phyloP scores from a whole-genome alignment of 1,140 invertebrate species.

The Drosophila yakuba region DNA sequence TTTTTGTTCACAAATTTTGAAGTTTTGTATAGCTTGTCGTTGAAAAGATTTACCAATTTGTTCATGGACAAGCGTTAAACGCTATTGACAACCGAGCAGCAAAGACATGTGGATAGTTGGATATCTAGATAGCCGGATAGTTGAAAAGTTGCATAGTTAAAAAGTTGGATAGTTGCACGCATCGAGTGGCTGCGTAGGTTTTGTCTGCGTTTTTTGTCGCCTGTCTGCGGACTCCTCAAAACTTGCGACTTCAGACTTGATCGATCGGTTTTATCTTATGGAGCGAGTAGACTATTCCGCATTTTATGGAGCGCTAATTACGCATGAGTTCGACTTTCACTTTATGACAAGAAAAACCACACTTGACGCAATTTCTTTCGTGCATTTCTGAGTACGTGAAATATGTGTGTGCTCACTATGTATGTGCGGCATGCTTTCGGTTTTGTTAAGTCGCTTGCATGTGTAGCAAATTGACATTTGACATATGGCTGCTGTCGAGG shows the following conservation, averaged over 20 bases:
- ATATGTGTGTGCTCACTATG: constrained; percentile 28
- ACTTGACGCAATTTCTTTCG: constrained; percentile 64
- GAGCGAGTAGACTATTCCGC: constrained; percentile 70
- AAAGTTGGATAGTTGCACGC: constrained; percentile 33
- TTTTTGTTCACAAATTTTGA: not conserved
- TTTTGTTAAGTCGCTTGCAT: constrained; percentile 2
- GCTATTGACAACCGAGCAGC: constrained; percentile 30
- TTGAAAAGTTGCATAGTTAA: not conserved
- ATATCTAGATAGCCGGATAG: too few relatives aligned
- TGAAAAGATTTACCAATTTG: constrained; percentile 43
- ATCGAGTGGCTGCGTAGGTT: constrained; percentile 42
- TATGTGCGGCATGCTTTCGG: constrained; percentile 11
- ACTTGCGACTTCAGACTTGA: constrained; percentile 22
- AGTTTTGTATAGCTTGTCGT: constrained; percentile 22
- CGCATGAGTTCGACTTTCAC: constrained; percentile 63
- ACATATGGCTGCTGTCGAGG: constrained; percentile 63
- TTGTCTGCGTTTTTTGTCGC: constrained; percentile 34
- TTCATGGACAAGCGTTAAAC: constrained; percentile 51
- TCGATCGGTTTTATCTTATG: constrained; percentile 75
- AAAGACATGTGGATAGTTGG: not conserved
- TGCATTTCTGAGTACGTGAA: constrained; percentile 9
- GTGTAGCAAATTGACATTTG: constrained; percentile 50
- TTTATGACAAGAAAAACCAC: constrained; percentile 64
- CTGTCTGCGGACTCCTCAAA: constrained; percentile 11
- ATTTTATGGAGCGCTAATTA: constrained; percentile 72